Evolutionary conservation across 2,888 invertebrate species (phyloP).

Genomic region (Heliconius charithonia): DNA sequence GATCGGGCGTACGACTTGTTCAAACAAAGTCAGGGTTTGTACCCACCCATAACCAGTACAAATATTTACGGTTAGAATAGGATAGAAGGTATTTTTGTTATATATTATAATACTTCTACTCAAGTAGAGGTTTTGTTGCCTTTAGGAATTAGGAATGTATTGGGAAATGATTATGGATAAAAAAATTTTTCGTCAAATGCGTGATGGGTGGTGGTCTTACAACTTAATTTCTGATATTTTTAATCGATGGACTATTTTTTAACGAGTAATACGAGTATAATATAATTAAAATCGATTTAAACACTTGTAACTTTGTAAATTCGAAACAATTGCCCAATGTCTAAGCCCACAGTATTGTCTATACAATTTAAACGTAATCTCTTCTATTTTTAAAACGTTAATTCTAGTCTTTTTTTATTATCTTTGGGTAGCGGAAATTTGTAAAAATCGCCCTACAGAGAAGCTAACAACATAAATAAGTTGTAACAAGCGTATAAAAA

Average conservation of each 20-base stretch:
- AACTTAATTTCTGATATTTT: background rate
- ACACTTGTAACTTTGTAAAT: too few relatives aligned
- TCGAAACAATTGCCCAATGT: too few relatives aligned
- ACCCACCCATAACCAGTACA: slow-evolving; percentile 32
- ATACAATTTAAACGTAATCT: background rate
- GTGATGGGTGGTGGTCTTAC: background rate
- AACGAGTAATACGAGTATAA: too few relatives aligned
- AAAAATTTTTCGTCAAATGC: background rate
- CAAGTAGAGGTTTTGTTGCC: background rate
- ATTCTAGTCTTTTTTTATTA: too few relatives aligned
- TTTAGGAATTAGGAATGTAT: background rate
- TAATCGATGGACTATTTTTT: too few relatives aligned
- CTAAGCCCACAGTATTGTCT: background rate
- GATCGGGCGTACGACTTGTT: slow-evolving; percentile 20
- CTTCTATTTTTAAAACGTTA: too few relatives aligned
- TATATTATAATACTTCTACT: background rate
- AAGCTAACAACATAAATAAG: too few relatives aligned
- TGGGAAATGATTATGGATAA: background rate
- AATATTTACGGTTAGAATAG: slow-evolving; percentile 32
- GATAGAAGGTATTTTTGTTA: slow-evolving; percentile 17
- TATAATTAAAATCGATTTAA: too few relatives aligned
- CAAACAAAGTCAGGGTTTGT: slow-evolving; percentile 33
- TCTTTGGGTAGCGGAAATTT: too few relatives aligned
- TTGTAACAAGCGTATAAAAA: too few relatives aligned
- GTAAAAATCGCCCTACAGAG: too few relatives aligned